These are phyloP conservation scores for Chiloscyllium punctatum DNA, from an alignment of 2,797 vertebrate species.

Conservation along the genomic window DNA sequence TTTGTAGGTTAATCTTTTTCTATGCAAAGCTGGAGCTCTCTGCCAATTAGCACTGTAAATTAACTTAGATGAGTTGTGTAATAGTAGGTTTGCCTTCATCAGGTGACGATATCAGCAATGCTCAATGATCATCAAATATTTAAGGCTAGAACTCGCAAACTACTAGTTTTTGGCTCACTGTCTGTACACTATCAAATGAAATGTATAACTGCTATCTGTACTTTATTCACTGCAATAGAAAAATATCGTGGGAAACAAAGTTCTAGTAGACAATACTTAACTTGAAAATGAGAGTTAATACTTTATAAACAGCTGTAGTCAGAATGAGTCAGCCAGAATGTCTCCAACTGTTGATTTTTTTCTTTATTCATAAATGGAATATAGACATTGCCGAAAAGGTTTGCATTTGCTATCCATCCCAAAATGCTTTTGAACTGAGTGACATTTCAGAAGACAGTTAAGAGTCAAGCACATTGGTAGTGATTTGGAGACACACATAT, in stretches of 20 bases:
- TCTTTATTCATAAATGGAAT: too few relatives aligned
- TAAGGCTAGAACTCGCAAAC: neutral
- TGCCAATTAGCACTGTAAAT: neutral
- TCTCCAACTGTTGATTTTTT: neutral
- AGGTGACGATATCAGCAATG: neutral
- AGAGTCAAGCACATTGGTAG: too few relatives aligned
- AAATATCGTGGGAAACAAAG: neutral
- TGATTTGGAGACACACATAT: too few relatives aligned
- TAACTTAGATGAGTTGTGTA: neutral
- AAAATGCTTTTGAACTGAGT: too few relatives aligned
- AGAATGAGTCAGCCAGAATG: neutral
- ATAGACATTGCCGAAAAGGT: too few relatives aligned
- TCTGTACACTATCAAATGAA: neutral
- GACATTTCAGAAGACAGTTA: too few relatives aligned
- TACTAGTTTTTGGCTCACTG: neutral
- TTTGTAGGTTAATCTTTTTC: neutral
- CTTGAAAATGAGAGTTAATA: neutral
- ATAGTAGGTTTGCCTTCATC: neutral
- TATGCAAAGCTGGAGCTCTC: neutral
- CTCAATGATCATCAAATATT: neutral
- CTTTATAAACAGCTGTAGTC: neutral
- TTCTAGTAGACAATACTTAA: neutral
- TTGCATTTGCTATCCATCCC: too few relatives aligned
- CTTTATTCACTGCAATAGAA: neutral
- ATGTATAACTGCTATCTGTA: neutral